Evolutionary conservation across 2,113 vertebrate genomes (phyloP), one percentile per base, ranked within the genome.

Genomic region (Oplegnathus fasciatus): DNA sequence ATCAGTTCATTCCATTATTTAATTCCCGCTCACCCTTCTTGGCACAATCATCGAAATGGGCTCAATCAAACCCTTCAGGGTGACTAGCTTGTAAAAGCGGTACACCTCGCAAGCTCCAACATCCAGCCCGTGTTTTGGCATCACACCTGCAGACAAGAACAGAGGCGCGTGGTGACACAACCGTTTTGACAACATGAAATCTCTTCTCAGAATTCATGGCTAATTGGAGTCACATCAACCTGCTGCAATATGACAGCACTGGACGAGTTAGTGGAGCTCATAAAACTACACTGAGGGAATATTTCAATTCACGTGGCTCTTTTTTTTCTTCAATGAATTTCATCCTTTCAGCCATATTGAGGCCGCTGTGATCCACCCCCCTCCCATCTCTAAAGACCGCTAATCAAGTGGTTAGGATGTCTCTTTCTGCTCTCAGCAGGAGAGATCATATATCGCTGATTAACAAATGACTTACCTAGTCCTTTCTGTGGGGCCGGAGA

Each of bases 41-140:
- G 98, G 98, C 66, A 99, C 98, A 0, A 99, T 99, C 98, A 99
- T 99, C 4, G 98, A 99, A 92, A 99, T 97, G 22, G 98, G 98
- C 85, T 99, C 98, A 0, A 99, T 97, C 74, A 98, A 93, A 48
- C 98, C 98, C 94, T 99, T 99, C 70, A 99, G 95, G 2, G 98
- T 99, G 89, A 99, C 90, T 22, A 99, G 95, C 93, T 99, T 99
- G 95, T 99, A 99, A 95, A 99, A 99, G 5, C 98, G 96, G 89
- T 96, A 99, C 34, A 99, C 97, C 87, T 99, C 98, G 0, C 98
- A 99, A 2, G 97, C 96, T 0, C 96, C 96, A 64, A 99, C 98
- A 0, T 99, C 98, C 95, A 99, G 91, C 54, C 98, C 98, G 0
- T 98, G 97, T 52, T 99, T 99, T 0, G 98, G 98, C 98, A 99